Evolutionary conservation across 2,113 vertebrate genomes (phyloP), one percentile per base, ranked within the genome.

Genomic region (Fulmarus glacialis): DNA sequence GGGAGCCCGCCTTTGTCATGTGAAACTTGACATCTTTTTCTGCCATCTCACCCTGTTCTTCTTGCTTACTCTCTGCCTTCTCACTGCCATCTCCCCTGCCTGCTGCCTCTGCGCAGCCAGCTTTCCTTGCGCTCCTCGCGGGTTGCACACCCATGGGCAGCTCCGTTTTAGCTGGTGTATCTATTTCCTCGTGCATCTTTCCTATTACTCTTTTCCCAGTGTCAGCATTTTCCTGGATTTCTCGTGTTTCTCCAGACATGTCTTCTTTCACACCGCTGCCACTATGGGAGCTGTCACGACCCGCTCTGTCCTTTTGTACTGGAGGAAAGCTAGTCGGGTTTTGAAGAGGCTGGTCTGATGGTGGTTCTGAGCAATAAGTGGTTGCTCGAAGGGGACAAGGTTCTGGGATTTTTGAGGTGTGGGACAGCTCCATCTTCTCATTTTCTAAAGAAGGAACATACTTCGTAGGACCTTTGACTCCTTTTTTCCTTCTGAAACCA

Each of bases 401-500:
- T 43, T 98, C 77, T 42, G 97, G 94, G 47, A 43, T 55, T 92
- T 97, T 94, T 73, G 97, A 84, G n/a, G 90, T 50, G 74, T 21
- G 32, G 15, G 96, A 96, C 48, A n/a, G 21, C 21, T 98, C 97
- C 78, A 89, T 96, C 91, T 98, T 97, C 73, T 97, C 98, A 97
- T 96, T 96, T 87, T 98, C 98, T 94, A 96, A 82, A 48, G 98
- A 90, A 48, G 91, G 77, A 40, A 62, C 19, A 22, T 88, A 81
- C 64, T 96, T 98, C 40, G 97, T 97, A 62, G 89, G 98, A 85
- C 97, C 93, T 96, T 97, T 98, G 78, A 98, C 98, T 73, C 97
- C 98, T 83, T 98, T 99, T 95, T 97, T 98, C 95, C 93, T 98
- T 96, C 92, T 97, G 90, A 98, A 81, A 95, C 98, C 99, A 97